These are phyloP conservation scores for Nettapus auritus DNA, from an alignment of 2,113 vertebrate genomes.

Conservation along the genomic window DNA sequence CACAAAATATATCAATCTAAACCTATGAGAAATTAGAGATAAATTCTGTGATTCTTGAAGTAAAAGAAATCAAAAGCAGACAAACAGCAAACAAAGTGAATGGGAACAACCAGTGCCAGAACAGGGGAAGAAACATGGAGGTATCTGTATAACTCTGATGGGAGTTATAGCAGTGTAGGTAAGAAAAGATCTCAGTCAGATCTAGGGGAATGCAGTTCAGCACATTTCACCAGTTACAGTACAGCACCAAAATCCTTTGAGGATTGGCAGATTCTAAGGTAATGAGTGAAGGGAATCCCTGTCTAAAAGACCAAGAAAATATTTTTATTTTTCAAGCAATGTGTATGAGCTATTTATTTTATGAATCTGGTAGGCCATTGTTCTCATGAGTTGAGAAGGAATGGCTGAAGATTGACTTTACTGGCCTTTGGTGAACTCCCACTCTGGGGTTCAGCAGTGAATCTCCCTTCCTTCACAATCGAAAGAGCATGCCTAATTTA, in stretches of 20 bases:
- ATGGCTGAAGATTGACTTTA: conserved; percentile 8
- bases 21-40: neutral
- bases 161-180: neutral
- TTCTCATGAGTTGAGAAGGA: neutral
- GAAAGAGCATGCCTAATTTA: conserved; percentile 45
- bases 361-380: neutral
- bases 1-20: neutral
- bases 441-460: neutral
- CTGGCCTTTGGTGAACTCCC: conserved; percentile 29
- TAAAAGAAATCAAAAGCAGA: neutral
- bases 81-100: neutral
- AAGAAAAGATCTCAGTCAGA: neutral
- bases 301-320: neutral
- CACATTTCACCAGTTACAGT: neutral
- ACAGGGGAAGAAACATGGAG: neutral
- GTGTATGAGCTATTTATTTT: neutral
- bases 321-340: neutral
- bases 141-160: neutral
- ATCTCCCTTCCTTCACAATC: neutral
- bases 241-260: neutral
- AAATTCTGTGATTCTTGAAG: neutral
- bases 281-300: neutral
- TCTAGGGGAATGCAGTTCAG: neutral
- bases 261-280: neutral
- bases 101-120: neutral